Evolutionary conservation across 2,888 invertebrate genomes (phyloP).

Genomic region (Suillia variegata): DNA sequence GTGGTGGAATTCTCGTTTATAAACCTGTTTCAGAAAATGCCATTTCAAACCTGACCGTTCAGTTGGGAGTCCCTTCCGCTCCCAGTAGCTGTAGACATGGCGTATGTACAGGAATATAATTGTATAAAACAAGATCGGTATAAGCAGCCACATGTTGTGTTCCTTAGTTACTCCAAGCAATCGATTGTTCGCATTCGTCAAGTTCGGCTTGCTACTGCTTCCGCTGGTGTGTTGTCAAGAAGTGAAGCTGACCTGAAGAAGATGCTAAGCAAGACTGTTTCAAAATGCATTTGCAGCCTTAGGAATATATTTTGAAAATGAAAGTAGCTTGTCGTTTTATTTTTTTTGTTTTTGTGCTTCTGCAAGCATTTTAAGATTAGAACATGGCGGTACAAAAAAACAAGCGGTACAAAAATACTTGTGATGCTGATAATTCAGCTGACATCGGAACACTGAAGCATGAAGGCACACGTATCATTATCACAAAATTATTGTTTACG

Average conservation of each 20-base stretch:
- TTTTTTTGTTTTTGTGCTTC: neutral
- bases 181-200: no score
- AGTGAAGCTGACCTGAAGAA: neutral
- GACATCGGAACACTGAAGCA: slow-evolving; percentile 17
- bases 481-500: slow-evolving; percentile 7
- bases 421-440: neutral
- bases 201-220: no score
- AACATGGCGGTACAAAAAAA: slow-evolving; percentile 2
- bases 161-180: no score
- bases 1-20: slow-evolving; percentile 48
- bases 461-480: slow-evolving; percentile 13
- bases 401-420: neutral
- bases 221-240: slow-evolving; percentile 24
- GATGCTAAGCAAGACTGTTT: neutral
- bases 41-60: slow-evolving; percentile 39
- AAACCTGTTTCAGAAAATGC: slow-evolving; percentile 41
- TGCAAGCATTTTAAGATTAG: neutral
- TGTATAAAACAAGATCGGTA: slow-evolving; percentile 48
- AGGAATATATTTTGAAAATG: neutral
- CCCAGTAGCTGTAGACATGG: slow-evolving; percentile 53
- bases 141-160: slow-evolving; percentile 55
- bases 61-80: slow-evolving; percentile 50
- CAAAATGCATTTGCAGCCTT: slow-evolving; percentile 1
- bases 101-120: slow-evolving; percentile 42
- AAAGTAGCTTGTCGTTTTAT: neutral